Evolutionary conservation across 2,113 vertebrate species (phyloP).

Genomic region (Oreochromis tanganicae): DNA sequence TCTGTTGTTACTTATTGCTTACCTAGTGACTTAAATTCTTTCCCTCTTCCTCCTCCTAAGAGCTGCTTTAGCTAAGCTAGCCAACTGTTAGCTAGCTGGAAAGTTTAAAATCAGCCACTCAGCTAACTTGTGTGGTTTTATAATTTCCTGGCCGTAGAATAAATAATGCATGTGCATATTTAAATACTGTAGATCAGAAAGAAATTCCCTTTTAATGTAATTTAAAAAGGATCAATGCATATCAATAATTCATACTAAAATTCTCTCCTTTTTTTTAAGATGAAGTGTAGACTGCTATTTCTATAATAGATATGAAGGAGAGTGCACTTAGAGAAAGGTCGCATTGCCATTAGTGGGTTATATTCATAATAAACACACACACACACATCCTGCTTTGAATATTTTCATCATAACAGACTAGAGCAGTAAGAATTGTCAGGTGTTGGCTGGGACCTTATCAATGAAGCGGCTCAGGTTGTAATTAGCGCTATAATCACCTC

Average conservation of each 20-base stretch:
- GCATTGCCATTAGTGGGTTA: neutral
- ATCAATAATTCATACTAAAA: neutral
- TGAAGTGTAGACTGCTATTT: neutral
- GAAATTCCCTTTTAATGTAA: neutral
- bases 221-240: neutral
- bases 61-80: neutral
- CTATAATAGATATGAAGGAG: neutral
- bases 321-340: neutral
- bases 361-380: neutral
- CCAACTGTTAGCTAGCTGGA: neutral
- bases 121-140: neutral
- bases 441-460: constrained; percentile 77
- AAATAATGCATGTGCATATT: neutral
- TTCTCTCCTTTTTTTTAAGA: neutral
- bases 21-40: neutral
- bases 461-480: constrained; percentile 72
- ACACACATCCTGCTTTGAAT: neutral
- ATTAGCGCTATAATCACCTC: constrained; percentile 82
- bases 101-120: neutral
- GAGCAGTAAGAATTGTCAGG: constrained; percentile 67
- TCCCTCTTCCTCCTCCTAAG: neutral
- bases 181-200: neutral
- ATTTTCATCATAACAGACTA: constrained; percentile 22
- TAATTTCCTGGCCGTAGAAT: neutral
- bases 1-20: neutral